phyloP scores from a whole-genome alignment of 2,797 vertebrate genomes.

The Helicolenus hilgendorfi region DNA sequence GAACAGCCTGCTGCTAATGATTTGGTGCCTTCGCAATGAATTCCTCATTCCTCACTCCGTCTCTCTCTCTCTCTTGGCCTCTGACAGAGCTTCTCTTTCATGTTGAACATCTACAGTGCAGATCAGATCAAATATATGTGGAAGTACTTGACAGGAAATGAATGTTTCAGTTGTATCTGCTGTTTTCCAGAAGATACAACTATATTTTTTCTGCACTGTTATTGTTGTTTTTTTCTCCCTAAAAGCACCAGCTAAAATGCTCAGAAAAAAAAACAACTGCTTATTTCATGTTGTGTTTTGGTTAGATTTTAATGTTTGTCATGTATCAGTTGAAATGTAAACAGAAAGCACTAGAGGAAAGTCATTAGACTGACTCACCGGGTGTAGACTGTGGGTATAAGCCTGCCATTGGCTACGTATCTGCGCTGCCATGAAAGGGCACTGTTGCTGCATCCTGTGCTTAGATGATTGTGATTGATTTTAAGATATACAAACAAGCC shows the following conservation, averaged over 20 bases:
- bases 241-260: not conserved
- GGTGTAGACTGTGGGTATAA: too few relatives aligned
- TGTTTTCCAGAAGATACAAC: not conserved
- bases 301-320: not conserved
- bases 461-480: too few relatives aligned
- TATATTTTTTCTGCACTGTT: too few relatives aligned
- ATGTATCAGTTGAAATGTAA: not conserved
- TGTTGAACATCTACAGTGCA: slow-evolving; percentile 8
- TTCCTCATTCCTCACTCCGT: slow-evolving; percentile 31
- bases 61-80: slow-evolving; percentile 42
- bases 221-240: not conserved
- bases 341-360: not conserved
- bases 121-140: slow-evolving; percentile 14
- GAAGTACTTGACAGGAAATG: slow-evolving; percentile 1
- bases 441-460: too few relatives aligned
- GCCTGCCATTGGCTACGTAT: too few relatives aligned
- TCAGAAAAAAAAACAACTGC: not conserved
- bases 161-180: slow-evolving; percentile 20
- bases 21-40: slow-evolving; percentile 46
- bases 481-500: too few relatives aligned
- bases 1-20: slow-evolving; percentile 67
- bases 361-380: not conserved
- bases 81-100: slow-evolving; percentile 30
- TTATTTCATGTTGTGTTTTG: not conserved
- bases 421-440: too few relatives aligned